phyloP scores from a whole-genome alignment of 35 echinoderm and acorn worm species.

The Amphiura filiformis region DNA sequence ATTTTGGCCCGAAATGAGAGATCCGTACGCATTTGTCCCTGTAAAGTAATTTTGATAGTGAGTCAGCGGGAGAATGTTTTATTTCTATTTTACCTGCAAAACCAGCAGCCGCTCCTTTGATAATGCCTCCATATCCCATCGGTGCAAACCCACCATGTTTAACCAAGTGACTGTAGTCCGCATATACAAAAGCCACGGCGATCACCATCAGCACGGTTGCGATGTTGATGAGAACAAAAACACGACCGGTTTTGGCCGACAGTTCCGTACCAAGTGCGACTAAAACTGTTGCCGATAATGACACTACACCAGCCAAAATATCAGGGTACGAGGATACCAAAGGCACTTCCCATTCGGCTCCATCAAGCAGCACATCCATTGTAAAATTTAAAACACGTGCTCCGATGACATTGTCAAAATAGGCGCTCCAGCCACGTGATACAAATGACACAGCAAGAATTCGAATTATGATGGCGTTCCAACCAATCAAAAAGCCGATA shows the following conservation, averaged over 20 bases:
- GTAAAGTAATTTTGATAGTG: not conserved
- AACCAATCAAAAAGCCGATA: constrained; percentile 65
- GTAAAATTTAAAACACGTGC: constrained; percentile 47
- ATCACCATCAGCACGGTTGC: constrained; percentile 47
- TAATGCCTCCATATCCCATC: constrained; percentile 45
- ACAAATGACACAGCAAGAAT: constrained; percentile 31
- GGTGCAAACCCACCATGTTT: constrained; percentile 45
- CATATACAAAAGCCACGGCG: constrained; percentile 32
- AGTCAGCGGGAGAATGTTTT: not conserved
- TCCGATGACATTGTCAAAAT: constrained; percentile 64
- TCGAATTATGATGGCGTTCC: constrained; percentile 60
- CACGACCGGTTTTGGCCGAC: constrained; percentile 39
- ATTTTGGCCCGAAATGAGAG: no score
- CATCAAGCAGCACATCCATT: constrained; percentile 38
- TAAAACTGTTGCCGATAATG: constrained; percentile 28
- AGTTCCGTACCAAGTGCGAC: constrained; percentile 45
- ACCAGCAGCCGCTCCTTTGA: constrained; percentile 75
- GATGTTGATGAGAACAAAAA: constrained; percentile 63
- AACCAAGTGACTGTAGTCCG: constrained; percentile 41
- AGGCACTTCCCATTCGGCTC: constrained; percentile 42
- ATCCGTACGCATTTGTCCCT: not conserved
- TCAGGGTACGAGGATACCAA: constrained; percentile 56
- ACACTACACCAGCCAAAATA: constrained; percentile 32
- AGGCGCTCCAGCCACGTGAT: constrained; percentile 62
- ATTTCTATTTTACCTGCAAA: constrained; percentile 13